Evolutionary conservation across 2,888 invertebrate species (phyloP).

Genomic region (Chaetoderma sp.): DNA sequence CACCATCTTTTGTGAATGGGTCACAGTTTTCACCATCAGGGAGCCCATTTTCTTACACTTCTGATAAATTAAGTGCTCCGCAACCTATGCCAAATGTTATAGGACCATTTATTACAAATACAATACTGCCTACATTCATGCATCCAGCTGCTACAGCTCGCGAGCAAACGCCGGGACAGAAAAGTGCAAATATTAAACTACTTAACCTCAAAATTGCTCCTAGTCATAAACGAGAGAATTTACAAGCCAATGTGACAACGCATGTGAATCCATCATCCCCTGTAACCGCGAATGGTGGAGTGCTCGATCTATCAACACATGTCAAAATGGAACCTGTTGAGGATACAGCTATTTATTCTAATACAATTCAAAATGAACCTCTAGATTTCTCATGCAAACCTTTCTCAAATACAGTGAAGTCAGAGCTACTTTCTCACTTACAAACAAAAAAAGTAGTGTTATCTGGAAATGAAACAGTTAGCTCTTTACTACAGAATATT

Average conservation of each 20-base stretch:
- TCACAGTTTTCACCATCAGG: neutral
- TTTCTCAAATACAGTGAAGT: neutral
- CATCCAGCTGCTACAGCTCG: constrained; percentile 24
- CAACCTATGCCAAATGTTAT: constrained; percentile 51
- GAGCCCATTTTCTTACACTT: neutral
- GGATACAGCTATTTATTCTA: neutral
- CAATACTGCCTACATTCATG: constrained; percentile 37
- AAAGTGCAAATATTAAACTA: constrained; percentile 42
- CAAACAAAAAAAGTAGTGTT: neutral
- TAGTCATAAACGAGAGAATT: neutral
- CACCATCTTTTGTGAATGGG: neutral
- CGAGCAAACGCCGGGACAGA: constrained; percentile 3
- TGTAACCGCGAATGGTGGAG: neutral
- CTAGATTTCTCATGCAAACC: constrained; percentile 49
- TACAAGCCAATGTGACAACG: too few relatives aligned
- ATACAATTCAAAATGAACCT: constrained; percentile 34
- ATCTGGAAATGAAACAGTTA: neutral
- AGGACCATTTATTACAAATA: constrained; percentile 58
- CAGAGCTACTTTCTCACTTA: neutral
- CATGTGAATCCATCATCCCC: constrained; percentile 7
- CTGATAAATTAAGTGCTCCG: neutral
- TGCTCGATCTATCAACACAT: constrained; percentile 32
- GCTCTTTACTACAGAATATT: neutral
- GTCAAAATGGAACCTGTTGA: neutral
- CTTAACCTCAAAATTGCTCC: constrained; percentile 33